A percentile compares a stretch with the other conserved stretches of the same genome.
phyloP scores from a whole-genome alignment of 1,140 invertebrate species.

The Paraescarpia echinospica region DNA sequence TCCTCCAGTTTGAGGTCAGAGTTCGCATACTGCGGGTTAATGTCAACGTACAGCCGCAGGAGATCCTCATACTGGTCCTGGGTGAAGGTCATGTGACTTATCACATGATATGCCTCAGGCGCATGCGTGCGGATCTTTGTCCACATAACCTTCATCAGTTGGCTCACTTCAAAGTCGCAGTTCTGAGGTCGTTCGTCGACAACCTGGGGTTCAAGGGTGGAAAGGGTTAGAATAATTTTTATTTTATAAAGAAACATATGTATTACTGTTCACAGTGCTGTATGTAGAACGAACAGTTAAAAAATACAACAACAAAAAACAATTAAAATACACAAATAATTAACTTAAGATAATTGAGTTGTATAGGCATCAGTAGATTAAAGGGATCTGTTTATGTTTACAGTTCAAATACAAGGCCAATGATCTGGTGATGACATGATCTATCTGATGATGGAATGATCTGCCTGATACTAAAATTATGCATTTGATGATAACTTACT shows the following conservation, averaged over 20 bases:
- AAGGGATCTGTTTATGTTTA: too few relatives aligned
- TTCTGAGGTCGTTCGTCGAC: slow-evolving; percentile 16
- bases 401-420: too few relatives aligned
- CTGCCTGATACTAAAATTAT: neutral
- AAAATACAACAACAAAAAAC: too few relatives aligned
- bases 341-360: too few relatives aligned
- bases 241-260: too few relatives aligned
- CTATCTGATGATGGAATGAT: too few relatives aligned
- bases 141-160: slow-evolving; percentile 72
- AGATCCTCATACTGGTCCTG: slow-evolving; percentile 63
- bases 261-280: too few relatives aligned
- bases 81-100: slow-evolving; percentile 64
- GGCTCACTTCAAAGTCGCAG: slow-evolving; percentile 50
- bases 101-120: slow-evolving; percentile 57
- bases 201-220: slow-evolving; percentile 59
- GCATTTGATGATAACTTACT: neutral
- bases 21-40: slow-evolving; percentile 21
- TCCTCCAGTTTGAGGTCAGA: slow-evolving; percentile 35
- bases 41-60: slow-evolving; percentile 57
- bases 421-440: neutral
- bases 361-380: too few relatives aligned
- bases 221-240: too few relatives aligned
- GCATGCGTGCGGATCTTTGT: slow-evolving; percentile 58
- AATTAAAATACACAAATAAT: neutral
- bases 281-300: too few relatives aligned